A percentile compares a stretch with the other conserved stretches of the same genome.
phyloP scores from a whole-genome alignment of 2,888 invertebrate genomes.

The Pristionchus exspectatus region DNA sequence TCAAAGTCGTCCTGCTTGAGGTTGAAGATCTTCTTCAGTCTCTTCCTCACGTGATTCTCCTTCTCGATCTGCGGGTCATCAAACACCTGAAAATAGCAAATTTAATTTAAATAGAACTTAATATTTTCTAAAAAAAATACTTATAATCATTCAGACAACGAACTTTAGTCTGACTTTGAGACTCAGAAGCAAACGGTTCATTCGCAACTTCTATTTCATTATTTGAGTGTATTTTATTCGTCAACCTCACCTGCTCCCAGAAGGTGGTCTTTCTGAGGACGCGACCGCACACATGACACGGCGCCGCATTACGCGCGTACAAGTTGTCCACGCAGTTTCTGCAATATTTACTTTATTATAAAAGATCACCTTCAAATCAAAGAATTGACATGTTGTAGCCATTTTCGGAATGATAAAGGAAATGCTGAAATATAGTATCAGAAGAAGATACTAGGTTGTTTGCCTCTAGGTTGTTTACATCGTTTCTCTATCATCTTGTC shows the following conservation, averaged over 20 bases:
- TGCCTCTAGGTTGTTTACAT: background rate
- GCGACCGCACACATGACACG: slow-evolving; percentile 87
- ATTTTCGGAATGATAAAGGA: background rate
- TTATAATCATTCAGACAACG: too few relatives aligned
- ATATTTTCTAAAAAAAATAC: too few relatives aligned
- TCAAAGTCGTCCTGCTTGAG: slow-evolving; percentile 95
- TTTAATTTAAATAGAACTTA: background rate
- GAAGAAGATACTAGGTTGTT: background rate
- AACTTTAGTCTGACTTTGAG: too few relatives aligned
- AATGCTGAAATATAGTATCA: too few relatives aligned
- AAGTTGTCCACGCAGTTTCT: slow-evolving; percentile 82
- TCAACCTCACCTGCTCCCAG: slow-evolving; percentile 85
- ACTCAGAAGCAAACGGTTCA: too few relatives aligned
- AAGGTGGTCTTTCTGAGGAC: slow-evolving; percentile 92
- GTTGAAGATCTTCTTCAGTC: slow-evolving; percentile 89
- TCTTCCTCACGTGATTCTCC: slow-evolving; percentile 94
- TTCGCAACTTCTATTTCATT: too few relatives aligned
- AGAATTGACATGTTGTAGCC: background rate
- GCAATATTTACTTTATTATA: background rate
- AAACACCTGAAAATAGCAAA: slow-evolving; percentile 83
- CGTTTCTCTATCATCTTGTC: too few relatives aligned
- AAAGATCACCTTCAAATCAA: background rate
- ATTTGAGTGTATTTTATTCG: background rate
- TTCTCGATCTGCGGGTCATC: slow-evolving; percentile 97
- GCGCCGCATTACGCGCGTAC: slow-evolving; percentile 95